Percentiles rank a stretch among this genome's conserved stretches.
phyloP scores from a whole-genome alignment of 2,888 invertebrate species.

The Flexamia atlantica region DNA sequence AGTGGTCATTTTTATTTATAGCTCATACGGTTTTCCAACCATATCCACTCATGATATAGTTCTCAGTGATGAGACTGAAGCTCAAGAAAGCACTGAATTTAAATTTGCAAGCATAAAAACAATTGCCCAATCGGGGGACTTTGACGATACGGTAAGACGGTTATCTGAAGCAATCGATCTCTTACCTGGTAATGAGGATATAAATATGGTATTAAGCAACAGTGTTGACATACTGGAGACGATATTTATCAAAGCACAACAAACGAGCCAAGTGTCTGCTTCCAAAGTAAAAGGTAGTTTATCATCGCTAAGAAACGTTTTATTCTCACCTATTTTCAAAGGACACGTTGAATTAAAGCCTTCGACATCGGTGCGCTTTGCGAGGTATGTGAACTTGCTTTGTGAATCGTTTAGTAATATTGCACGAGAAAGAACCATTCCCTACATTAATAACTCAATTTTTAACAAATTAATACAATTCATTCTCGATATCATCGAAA shows the following conservation, averaged over 20 bases:
- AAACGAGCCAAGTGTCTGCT: too few species aligned
- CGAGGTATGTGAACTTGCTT: too few species aligned
- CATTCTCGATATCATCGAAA: neutral
- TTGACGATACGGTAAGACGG: neutral
- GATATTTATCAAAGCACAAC: too few species aligned
- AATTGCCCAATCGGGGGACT: neutral
- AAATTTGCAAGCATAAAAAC: neutral
- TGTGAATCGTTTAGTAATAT: too few species aligned
- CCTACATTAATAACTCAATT: neutral
- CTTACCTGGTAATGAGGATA: neutral
- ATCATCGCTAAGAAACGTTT: too few species aligned
- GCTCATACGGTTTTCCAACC: neutral
- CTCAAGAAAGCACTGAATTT: neutral
- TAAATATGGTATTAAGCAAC: too few species aligned
- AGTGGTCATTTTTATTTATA: conserved; percentile 16
- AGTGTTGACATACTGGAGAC: too few species aligned
- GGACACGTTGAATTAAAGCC: too few species aligned
- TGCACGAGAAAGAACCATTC: neutral
- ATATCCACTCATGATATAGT: neutral
- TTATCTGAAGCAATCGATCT: neutral
- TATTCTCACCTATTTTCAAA: too few species aligned
- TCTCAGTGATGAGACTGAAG: neutral
- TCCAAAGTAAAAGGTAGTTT: too few species aligned
- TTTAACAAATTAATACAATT: neutral
- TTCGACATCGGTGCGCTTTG: too few species aligned